Conservation (phyloP, 2,797 vertebrate genomes). For the Tokudaia muenninki region DNA sequence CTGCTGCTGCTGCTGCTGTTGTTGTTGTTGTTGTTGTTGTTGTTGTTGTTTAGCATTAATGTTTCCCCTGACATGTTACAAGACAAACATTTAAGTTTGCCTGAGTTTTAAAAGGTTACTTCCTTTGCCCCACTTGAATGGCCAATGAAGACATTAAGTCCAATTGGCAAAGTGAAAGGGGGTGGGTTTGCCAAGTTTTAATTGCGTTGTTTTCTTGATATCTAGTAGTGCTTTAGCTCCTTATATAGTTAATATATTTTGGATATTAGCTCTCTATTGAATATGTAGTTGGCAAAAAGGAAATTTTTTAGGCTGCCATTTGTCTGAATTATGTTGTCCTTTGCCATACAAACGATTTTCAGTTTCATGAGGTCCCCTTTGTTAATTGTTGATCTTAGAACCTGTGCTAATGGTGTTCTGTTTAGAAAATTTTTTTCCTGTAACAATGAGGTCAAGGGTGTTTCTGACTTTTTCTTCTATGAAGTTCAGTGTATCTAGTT, state of each 20-base stretch:
- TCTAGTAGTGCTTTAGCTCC: not conserved
- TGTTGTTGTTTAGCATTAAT: constrained; percentile 45
- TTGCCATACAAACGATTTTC: not conserved
- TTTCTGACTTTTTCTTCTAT: not conserved
- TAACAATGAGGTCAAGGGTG: not conserved
- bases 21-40: no score
- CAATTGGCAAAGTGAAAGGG: constrained; percentile 97
- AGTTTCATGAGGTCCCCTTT: not conserved
- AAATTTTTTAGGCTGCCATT: not conserved
- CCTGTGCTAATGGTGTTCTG: not conserved
- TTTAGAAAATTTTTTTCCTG: not conserved
- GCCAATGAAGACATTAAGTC: constrained; percentile 94
- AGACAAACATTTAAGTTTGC: constrained; percentile 89
- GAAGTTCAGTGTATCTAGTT: not conserved
- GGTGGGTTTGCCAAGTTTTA: constrained; percentile 64
- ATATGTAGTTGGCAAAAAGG: not conserved
- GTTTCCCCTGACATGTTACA: constrained; percentile 93
- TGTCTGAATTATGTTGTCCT: not conserved
- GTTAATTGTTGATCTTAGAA: not conserved
- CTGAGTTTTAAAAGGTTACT: constrained; percentile 91
- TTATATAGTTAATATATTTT: not conserved
- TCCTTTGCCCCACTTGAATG: constrained; percentile 96
- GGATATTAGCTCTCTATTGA: not conserved
- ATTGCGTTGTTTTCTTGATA: not conserved
- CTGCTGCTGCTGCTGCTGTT: no score